Conservation (phyloP, 2,888 invertebrate species). For the Nipponacmea schrenckii region DNA sequence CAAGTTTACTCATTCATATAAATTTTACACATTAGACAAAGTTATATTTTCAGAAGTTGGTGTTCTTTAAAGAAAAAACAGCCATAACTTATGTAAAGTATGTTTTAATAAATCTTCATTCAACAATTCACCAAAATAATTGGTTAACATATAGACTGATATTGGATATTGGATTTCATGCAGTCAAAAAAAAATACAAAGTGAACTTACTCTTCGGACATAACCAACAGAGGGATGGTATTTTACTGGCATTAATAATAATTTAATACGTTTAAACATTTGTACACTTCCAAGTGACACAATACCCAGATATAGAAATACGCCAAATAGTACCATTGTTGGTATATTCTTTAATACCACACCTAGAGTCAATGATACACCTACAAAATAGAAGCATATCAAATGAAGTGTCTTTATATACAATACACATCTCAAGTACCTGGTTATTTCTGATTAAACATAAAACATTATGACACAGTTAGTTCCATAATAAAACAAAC, state of each 20-base stretch:
- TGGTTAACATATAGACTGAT: too few relatives aligned
- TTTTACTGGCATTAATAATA: slow-evolving; percentile 94
- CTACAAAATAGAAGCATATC: slow-evolving; percentile 40
- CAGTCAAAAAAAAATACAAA: background rate
- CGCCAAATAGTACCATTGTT: slow-evolving; percentile 95
- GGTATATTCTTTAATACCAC: slow-evolving; percentile 84
- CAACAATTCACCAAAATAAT: too few relatives aligned
- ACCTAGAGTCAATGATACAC: slow-evolving; percentile 80
- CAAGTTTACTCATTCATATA: background rate
- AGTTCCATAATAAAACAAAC: too few relatives aligned
- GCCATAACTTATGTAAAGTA: too few relatives aligned
- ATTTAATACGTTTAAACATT: slow-evolving; percentile 87
- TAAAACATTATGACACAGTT: too few relatives aligned
- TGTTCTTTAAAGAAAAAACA: too few relatives aligned
- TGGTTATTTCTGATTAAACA: too few relatives aligned
- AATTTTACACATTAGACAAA: too few relatives aligned
- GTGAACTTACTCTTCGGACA: slow-evolving; percentile 80
- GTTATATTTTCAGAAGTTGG: too few relatives aligned
- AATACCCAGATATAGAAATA: slow-evolving; percentile 87
- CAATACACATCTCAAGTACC: too few relatives aligned
- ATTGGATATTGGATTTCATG: too few relatives aligned
- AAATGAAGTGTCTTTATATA: too few relatives aligned
- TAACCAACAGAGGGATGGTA: slow-evolving; percentile 92
- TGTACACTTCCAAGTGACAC: slow-evolving; percentile 94
- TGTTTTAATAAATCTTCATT: background rate